Conservation (phyloP, 1,140 invertebrate species). For the Zaprionus capensis region DNA sequence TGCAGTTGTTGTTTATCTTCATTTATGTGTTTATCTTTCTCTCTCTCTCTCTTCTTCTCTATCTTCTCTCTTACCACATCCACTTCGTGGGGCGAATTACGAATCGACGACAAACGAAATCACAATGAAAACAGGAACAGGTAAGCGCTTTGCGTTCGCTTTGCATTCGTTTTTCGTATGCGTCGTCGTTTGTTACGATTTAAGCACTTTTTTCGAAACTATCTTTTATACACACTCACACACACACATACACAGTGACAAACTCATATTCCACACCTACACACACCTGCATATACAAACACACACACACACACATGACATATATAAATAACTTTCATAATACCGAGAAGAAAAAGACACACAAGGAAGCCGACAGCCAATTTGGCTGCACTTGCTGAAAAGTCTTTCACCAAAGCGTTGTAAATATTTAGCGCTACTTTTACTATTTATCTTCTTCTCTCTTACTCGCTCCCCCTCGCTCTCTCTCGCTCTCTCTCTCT, state of each 20-base stretch:
- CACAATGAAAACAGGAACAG: slow-evolving; percentile 70
- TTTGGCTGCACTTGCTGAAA: slow-evolving; percentile 43
- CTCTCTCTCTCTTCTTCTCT: slow-evolving; percentile 19
- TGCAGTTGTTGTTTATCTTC: slow-evolving; percentile 47
- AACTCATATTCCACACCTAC: neutral
- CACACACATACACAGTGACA: slow-evolving; percentile 20
- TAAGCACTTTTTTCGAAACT: slow-evolving; percentile 80
- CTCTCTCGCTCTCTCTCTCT: slow-evolving; percentile 16
- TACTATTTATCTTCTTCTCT: slow-evolving; percentile 44
- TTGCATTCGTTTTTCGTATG: slow-evolving; percentile 63
- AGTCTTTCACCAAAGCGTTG: slow-evolving; percentile 55
- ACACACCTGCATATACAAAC: slow-evolving; percentile 34
- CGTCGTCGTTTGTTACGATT: slow-evolving; percentile 72
- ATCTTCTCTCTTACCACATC: slow-evolving; percentile 1
- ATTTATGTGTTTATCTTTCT: slow-evolving; percentile 41
- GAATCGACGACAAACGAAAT: slow-evolving; percentile 39
- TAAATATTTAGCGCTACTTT: slow-evolving; percentile 67
- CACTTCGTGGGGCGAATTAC: slow-evolving; percentile 17
- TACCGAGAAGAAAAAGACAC: slow-evolving; percentile 37
- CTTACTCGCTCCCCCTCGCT: neutral
- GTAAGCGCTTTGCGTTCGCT: slow-evolving; percentile 66
- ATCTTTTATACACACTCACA: slow-evolving; percentile 65
- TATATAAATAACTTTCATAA: slow-evolving; percentile 52
- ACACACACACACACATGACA: slow-evolving; percentile 41
- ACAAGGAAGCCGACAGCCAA: slow-evolving; percentile 70